A percentile compares a stretch with the other conserved stretches of the same genome.
These are phyloP conservation scores for Physeter macrocephalus DNA, from an alignment of 2,113 vertebrate species.

Conservation along the genomic window DNA sequence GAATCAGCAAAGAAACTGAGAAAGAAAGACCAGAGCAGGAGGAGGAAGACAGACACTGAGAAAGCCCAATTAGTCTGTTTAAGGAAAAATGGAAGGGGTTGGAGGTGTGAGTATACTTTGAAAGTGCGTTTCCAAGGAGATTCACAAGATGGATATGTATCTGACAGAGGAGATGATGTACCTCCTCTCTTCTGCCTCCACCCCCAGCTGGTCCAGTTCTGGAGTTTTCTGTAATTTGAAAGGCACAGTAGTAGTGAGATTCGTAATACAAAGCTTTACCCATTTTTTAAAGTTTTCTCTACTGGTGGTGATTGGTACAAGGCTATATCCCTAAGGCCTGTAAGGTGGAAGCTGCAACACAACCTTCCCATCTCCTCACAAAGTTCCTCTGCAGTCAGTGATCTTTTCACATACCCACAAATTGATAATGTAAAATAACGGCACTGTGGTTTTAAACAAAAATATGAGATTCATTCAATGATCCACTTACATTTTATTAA, in stretches of 20 bases:
- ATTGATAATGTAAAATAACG: not conserved
- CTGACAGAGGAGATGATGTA: not conserved
- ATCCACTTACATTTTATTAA: not conserved
- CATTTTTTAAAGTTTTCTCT: not conserved
- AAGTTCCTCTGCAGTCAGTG: not conserved
- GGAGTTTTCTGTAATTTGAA: not conserved
- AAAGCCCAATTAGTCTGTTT: not conserved
- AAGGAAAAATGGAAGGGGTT: not conserved
- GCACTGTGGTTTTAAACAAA: not conserved
- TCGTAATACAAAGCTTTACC: not conserved
- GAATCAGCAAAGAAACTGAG: not conserved
- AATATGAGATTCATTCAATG: not conserved
- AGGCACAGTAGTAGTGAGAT: rapidly evolving
- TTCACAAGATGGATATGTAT: rapidly evolving
- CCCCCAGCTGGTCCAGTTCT: not conserved
- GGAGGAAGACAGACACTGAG: not conserved
- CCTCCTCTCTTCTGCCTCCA: not conserved
- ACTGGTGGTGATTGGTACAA: not conserved
- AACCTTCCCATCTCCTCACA: not conserved
- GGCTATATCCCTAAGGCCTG: rapidly evolving
- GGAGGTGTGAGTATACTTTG: not conserved
- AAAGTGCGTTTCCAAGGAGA: not conserved
- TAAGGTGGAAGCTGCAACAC: rapidly evolving
- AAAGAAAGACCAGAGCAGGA: not conserved
- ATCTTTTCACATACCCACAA: not conserved